phyloP scores from a whole-genome alignment of 1,140 invertebrate genomes.

The Pomacea maculata region DNA sequence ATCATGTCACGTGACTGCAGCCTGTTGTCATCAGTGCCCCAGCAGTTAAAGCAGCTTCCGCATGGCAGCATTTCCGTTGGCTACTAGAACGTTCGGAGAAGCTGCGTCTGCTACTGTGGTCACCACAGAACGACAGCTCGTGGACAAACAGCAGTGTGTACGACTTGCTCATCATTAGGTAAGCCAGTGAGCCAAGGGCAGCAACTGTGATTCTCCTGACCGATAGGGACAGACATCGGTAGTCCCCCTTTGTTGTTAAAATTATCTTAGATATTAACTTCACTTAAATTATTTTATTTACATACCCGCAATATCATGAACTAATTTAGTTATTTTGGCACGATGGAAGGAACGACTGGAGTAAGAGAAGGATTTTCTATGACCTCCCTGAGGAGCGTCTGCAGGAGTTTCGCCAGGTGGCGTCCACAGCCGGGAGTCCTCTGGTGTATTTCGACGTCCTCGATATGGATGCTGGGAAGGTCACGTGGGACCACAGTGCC shows the following conservation, averaged over 20 bases:
- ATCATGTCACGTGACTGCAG: not conserved
- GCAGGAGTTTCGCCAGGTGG: conserved; percentile 18
- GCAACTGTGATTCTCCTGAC: too few species aligned
- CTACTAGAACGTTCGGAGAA: conserved; percentile 13
- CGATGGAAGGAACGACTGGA: conserved; percentile 21
- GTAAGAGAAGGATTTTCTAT: conserved; percentile 25
- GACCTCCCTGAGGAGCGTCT: conserved; percentile 26
- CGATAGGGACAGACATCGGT: too few species aligned
- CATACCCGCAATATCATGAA: too few species aligned
- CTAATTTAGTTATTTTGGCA: not conserved
- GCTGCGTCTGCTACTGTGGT: conserved; percentile 13
- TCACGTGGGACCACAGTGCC: conserved; percentile 30
- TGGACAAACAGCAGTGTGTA: conserved; percentile 12
- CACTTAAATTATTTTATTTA: too few species aligned
- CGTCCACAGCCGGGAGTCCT: conserved; percentile 27
- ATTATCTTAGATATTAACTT: too few species aligned
- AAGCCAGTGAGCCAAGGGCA: not conserved
- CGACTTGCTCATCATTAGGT: conserved; percentile 12
- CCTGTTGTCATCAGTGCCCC: conserved; percentile 14
- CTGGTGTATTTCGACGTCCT: conserved; percentile 28
- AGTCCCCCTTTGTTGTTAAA: too few species aligned
- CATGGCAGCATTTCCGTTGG: conserved; percentile 20
- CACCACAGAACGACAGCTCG: conserved; percentile 1
- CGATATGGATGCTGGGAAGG: conserved; percentile 24
- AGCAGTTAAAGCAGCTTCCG: not conserved